phyloP scores from a whole-genome alignment of 1,140 invertebrate genomes.

The Callitettix versicolor region DNA sequence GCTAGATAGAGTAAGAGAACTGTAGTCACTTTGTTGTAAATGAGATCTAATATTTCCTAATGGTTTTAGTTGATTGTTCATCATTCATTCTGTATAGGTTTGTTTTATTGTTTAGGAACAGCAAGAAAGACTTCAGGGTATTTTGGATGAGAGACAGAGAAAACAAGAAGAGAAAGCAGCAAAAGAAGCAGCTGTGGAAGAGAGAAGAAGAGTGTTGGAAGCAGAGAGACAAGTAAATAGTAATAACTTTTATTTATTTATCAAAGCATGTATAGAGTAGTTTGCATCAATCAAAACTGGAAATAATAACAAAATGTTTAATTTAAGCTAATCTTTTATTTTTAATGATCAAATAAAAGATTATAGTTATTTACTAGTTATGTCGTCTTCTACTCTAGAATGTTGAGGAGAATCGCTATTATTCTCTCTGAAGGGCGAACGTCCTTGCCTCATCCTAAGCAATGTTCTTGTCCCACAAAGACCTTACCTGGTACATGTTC shows the following conservation, averaged over 20 bases:
- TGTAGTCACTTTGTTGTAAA: no score
- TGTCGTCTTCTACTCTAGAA: no score
- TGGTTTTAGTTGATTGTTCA: background rate
- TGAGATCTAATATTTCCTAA: no score
- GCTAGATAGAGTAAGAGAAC: no score
- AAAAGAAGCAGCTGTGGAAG: slow-evolving; percentile 88
- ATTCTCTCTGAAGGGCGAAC: no score
- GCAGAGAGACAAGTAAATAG: slow-evolving; percentile 59
- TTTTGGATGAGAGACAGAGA: slow-evolving; percentile 57
- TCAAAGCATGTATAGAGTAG: background rate
- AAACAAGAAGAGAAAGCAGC: slow-evolving; percentile 84
- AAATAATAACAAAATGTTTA: background rate
- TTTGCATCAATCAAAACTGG: background rate
- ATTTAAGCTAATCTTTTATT: background rate
- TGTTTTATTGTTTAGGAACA: slow-evolving; percentile 45
- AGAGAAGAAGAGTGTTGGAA: slow-evolving; percentile 73
- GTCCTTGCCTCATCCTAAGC: no score
- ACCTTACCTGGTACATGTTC: no score
- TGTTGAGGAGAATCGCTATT: no score
- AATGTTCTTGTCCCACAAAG: no score
- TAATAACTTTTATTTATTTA: background rate
- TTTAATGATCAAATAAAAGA: background rate
- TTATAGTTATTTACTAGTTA: no score
- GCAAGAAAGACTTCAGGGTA: slow-evolving; percentile 66
- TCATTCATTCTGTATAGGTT: background rate